Base-by-base conservation (phyloP, 2,113 vertebrate species). In the Arvicanthis niloticus region DNA sequence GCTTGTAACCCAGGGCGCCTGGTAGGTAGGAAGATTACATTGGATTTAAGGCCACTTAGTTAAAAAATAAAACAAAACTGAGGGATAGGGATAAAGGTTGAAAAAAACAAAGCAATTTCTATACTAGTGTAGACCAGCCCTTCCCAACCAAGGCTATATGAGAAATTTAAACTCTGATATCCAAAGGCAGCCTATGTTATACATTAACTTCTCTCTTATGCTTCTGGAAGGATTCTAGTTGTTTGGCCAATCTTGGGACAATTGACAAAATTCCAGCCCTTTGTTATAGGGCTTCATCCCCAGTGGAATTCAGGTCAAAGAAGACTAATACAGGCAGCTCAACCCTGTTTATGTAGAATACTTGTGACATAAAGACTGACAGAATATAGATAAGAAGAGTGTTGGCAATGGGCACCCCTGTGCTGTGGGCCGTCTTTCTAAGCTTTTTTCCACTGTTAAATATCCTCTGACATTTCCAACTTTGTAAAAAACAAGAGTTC, bases 391-490 rank as follows among this genome's bases (percentile, higher is more conserved):
- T 7, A 21, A 8, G 34, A 21, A 8, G 34, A n/a, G 42, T 17
- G 22, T 48, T n/a, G 21, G 21, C 17, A 21, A 19, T 15, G 37
- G 37, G 11, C 37, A 8, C 65, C 21, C 21, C 53, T 34, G 6
- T 22, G 6, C 31, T 16, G n/a, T 67, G 26, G 37, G 60, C 5
- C 60, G 34, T 37, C n/a, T 73, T 89, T 42, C 65, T 51, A 42
- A 9, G 68, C 29, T 53, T 76, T 26, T 91, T 78, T 29, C 73
- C 26, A 24, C 45, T 72, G 58, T 56, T 12, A 12, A 37, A 5
- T 40, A 19, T 26, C 94, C 89, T 67, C 76, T 95, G 89, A 90
- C 73, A 45, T 76, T 88, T 73, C 56, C 88, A 11, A 58, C 45
- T 89, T 24, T 84, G 10, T 89, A 56, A 40, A 40, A 84, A 78